These are phyloP conservation scores for Prenolepis imparis DNA, from an alignment of 2,888 invertebrate species.

Conservation along the genomic window DNA sequence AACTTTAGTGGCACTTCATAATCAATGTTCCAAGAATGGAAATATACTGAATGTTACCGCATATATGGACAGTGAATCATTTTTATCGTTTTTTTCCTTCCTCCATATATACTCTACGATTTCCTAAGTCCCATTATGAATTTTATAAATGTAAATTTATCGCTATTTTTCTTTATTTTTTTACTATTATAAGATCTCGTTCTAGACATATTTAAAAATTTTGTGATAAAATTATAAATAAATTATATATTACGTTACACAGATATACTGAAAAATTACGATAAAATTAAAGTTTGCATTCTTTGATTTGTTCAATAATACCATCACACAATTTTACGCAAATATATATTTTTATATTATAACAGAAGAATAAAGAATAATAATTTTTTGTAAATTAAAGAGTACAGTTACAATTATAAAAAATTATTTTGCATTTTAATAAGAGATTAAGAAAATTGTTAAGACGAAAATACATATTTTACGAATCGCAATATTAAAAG, in stretches of 20 bases:
- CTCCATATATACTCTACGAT: neutral
- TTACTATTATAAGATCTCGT: neutral
- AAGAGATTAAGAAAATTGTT: neutral
- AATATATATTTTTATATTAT: neutral
- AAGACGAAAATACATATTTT: conserved; percentile 48
- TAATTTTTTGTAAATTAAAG: neutral
- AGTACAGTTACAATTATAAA: neutral
- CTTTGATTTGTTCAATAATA: neutral
- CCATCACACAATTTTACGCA: neutral
- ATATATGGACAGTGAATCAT: conserved; percentile 34
- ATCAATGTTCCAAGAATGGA: conserved; percentile 30
- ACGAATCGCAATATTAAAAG: conserved; percentile 52
- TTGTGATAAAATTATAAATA: neutral
- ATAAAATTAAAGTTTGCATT: neutral
- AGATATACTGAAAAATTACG: neutral
- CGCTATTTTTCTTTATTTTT: neutral
- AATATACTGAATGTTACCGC: conserved; percentile 32
- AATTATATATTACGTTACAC: neutral
- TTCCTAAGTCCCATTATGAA: conserved; percentile 7
- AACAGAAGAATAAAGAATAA: neutral
- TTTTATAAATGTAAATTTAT: conserved; percentile 13
- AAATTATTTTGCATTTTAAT: neutral
- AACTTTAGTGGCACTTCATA: conserved; percentile 17
- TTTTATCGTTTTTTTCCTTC: conserved; percentile 52
- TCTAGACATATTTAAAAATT: neutral